A percentile compares a stretch with the other conserved stretches of the same genome.
Evolutionary conservation across 2,888 invertebrate species (phyloP).

Genomic region (Salpingus planirostris): DNA sequence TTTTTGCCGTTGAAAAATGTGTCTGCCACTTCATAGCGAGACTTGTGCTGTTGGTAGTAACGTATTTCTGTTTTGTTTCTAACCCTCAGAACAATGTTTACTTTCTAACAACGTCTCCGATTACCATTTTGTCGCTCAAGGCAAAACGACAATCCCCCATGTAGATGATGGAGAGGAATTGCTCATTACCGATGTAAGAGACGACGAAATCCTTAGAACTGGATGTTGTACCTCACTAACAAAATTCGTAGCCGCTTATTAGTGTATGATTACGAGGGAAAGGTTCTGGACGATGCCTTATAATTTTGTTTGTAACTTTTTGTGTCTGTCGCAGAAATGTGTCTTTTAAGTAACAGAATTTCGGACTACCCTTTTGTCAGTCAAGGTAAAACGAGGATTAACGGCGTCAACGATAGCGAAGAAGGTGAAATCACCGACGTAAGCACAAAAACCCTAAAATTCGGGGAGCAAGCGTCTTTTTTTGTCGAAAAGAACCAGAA

Average conservation of each 20-base stretch:
- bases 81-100: conserved; percentile 58
- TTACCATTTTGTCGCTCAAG: conserved; percentile 94
- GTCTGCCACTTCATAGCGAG: no score
- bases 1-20: no score
- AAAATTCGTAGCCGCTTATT: background rate
- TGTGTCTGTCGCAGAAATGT: conserved; percentile 57
- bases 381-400: conserved; percentile 92
- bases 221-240: no score
- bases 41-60: no score
- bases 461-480: no score
- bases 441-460: no score
- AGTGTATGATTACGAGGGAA: background rate
- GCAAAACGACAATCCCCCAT: conserved; percentile 91
- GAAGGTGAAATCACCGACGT: conserved; percentile 82
- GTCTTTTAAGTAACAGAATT: conserved; percentile 76
- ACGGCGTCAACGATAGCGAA: conserved; percentile 87
- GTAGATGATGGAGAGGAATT: conserved; percentile 96
- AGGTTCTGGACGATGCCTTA: background rate
- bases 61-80: no score
- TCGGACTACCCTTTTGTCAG: conserved; percentile 84
- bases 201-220: no score
- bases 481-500: no score
- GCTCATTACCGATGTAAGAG: conserved; percentile 81
- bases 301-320: background rate
- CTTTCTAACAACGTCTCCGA: conserved; percentile 85